phyloP scores from a whole-genome alignment of 2,888 invertebrate species.

The Atethmia centrago region DNA sequence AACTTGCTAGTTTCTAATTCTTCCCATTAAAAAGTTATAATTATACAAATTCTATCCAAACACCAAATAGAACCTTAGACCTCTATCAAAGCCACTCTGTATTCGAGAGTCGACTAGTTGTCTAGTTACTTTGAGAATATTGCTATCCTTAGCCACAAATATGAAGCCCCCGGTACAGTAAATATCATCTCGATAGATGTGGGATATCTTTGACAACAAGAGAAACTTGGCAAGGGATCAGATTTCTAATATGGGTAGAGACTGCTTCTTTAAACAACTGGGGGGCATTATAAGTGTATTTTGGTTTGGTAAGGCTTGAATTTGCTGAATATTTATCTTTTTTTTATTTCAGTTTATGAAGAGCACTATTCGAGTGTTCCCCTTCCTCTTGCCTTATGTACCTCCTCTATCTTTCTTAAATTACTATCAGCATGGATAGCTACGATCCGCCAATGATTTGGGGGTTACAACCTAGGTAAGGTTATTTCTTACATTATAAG shows the following conservation, averaged over 20 bases:
- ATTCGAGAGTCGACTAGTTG: conserved; percentile 82
- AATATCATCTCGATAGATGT: conserved; percentile 67
- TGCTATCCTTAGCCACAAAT: conserved; percentile 81
- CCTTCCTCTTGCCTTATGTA: too few species aligned
- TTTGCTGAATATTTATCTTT: too few species aligned
- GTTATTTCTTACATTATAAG: too few species aligned
- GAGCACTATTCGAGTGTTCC: too few species aligned
- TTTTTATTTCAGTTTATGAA: neutral
- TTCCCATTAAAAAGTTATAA: neutral
- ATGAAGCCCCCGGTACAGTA: conserved; percentile 70
- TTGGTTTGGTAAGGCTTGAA: conserved; percentile 3
- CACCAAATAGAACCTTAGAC: conserved; percentile 65
- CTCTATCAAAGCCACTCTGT: conserved; percentile 77
- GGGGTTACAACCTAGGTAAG: too few species aligned
- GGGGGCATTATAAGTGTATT: conserved; percentile 1
- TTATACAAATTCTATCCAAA: conserved; percentile 55
- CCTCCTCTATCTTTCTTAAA: too few species aligned
- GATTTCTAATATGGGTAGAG: conserved; percentile 31
- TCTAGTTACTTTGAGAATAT: conserved; percentile 83
- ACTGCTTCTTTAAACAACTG: conserved; percentile 44
- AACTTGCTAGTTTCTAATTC: neutral
- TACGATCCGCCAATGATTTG: too few species aligned
- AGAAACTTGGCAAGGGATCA: conserved; percentile 64
- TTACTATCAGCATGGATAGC: too few species aligned
- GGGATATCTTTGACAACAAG: conserved; percentile 62